A percentile compares a stretch with the other conserved stretches of the same genome.
Evolutionary conservation across 23 tunicate species (phyloP).

Genomic region (Styela clava): DNA sequence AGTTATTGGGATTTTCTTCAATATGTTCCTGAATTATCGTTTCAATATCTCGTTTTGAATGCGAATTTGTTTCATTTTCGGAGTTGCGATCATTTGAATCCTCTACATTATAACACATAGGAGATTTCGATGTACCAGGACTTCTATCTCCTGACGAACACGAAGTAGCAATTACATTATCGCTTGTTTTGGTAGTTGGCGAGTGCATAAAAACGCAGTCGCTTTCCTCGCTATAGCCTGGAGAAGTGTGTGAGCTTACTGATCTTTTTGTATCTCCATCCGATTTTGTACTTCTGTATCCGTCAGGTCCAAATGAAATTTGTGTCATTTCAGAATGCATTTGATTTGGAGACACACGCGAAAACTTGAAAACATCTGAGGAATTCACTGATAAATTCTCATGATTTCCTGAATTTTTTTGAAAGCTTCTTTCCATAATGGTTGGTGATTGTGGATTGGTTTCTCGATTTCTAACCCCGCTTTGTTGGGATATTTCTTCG

Average conservation of each 20-base stretch:
- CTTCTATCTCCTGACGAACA: neutral
- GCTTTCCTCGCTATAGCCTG: neutral
- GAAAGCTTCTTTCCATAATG: neutral
- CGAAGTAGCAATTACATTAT: neutral
- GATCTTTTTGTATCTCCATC: neutral
- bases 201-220: slow-evolving; percentile 22
- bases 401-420: neutral
- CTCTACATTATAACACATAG: neutral
- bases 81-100: neutral
- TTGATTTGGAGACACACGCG: neutral
- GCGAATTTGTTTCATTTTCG: neutral
- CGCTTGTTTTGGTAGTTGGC: neutral
- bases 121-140: neutral
- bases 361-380: neutral
- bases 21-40: neutral
- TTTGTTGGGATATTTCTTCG: neutral
- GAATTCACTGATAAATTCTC: neutral
- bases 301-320: neutral
- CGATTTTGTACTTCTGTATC: neutral
- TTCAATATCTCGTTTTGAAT: neutral
- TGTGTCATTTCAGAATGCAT: neutral
- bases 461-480: neutral
- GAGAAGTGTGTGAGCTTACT: neutral
- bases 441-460: neutral
- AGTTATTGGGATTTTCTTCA: neutral